phyloP scores from a whole-genome alignment of 2,888 invertebrate species.

The Willowsia nigromaculata region DNA sequence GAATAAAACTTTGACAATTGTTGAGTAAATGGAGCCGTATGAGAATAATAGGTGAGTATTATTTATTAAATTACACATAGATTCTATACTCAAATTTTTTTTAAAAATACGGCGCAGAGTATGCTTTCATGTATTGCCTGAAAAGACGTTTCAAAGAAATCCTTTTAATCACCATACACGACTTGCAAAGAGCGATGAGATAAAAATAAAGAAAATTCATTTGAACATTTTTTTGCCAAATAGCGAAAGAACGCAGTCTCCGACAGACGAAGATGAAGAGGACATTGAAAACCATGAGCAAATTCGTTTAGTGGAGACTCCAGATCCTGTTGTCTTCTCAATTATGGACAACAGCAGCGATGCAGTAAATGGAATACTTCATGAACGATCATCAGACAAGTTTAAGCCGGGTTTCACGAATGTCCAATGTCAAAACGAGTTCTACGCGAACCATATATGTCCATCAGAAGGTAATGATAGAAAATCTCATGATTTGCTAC shows the following conservation, averaged over 20 bases:
- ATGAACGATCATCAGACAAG: background rate
- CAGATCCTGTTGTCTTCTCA: constrained; percentile 68
- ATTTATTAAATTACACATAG: too few species aligned
- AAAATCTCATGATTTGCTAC: too few species aligned
- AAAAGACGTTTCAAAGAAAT: background rate
- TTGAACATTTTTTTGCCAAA: background rate
- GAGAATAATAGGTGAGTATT: too few species aligned
- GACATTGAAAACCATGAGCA: constrained; percentile 76
- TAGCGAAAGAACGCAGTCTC: constrained; percentile 41
- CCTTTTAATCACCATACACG: background rate
- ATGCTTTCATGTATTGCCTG: too few species aligned
- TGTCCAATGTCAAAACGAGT: constrained; percentile 54
- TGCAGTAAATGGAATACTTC: background rate
- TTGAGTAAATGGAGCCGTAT: too few species aligned
- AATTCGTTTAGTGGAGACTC: constrained; percentile 75
- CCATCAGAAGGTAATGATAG: constrained; percentile 41
- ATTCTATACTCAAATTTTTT: too few species aligned
- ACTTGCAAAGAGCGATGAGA: background rate
- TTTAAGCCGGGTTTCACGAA: constrained; percentile 5
- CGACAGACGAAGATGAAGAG: constrained; percentile 52
- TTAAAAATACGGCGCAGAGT: background rate
- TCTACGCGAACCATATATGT: constrained; percentile 24
- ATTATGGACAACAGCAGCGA: constrained; percentile 35
- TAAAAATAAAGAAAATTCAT: too few species aligned
- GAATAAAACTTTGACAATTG: background rate